Evolutionary conservation across 2,888 invertebrate species (phyloP).

Genomic region (Hypercompe scribonia): DNA sequence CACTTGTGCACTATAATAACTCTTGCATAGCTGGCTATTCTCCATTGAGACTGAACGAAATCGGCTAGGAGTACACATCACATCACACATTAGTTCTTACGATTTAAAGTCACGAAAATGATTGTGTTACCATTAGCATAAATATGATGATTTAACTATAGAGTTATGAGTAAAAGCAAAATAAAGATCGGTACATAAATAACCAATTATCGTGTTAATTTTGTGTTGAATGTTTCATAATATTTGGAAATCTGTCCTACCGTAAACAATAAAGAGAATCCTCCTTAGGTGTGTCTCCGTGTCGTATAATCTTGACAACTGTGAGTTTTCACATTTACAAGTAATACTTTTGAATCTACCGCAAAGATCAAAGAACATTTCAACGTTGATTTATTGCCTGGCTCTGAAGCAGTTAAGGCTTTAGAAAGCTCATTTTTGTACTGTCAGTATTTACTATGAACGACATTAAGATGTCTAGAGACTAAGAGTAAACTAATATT

Average conservation of each 20-base stretch:
- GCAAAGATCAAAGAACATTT: conserved; percentile 1
- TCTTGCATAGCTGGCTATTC: too few species aligned
- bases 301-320: conserved; percentile 6
- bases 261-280: not conserved
- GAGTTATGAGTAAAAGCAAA: too few species aligned
- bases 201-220: not conserved
- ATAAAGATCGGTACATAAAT: not conserved
- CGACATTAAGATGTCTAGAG: not conserved
- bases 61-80: too few species aligned
- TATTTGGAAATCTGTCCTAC: not conserved
- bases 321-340: conserved; percentile 15
- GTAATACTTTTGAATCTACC: conserved; percentile 12
- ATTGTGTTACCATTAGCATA: not conserved
- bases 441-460: not conserved
- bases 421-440: not conserved
- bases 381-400: conserved; percentile 1
- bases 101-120: not conserved
- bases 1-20: too few species aligned
- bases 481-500: not conserved
- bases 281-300: not conserved
- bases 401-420: not conserved
- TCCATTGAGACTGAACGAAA: too few species aligned
- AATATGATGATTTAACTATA: not conserved
- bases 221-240: conserved; percentile 4
- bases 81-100: too few species aligned